These are phyloP conservation scores for Etheostoma nigrum DNA, from an alignment of 2,797 vertebrate species.

Conservation along the genomic window DNA sequence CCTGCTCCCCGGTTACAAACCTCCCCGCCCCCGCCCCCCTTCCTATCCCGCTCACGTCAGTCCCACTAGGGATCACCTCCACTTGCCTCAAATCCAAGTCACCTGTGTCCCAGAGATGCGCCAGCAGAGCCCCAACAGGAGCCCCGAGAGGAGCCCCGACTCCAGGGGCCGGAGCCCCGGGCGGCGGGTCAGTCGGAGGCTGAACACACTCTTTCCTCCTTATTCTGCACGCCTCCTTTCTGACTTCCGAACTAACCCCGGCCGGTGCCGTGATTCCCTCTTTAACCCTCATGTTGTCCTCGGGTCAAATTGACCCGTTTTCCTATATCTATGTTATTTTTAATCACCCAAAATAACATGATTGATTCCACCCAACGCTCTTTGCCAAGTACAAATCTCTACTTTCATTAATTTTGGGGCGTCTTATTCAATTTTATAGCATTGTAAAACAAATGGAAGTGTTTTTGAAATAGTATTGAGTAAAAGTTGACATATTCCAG, in stretches of 20 bases:
- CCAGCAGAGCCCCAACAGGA: slow-evolving; percentile 20
- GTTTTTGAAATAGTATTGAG: too few species aligned
- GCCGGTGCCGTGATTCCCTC: neutral
- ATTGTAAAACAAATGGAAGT: too few species aligned
- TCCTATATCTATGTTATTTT: too few species aligned
- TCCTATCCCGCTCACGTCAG: slow-evolving; percentile 81
- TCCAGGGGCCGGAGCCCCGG: slow-evolving; percentile 65
- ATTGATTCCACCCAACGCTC: too few species aligned
- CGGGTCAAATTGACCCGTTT: too few species aligned
- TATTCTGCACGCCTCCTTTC: neutral
- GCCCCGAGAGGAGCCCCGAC: slow-evolving; percentile 51
- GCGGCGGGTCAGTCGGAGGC: slow-evolving; percentile 76
- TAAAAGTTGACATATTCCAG: too few species aligned
- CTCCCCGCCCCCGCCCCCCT: slow-evolving; percentile 67
- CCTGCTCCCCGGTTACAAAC: slow-evolving; percentile 70
- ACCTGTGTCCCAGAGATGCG: slow-evolving; percentile 69
- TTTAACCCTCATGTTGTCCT: too few species aligned
- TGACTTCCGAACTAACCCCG: slow-evolving; percentile 36
- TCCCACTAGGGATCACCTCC: slow-evolving; percentile 54
- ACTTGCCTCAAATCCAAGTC: slow-evolving; percentile 78
- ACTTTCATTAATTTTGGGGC: too few species aligned
- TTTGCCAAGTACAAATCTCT: too few species aligned
- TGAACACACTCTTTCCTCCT: slow-evolving; percentile 13
- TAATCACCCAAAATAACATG: too few species aligned
- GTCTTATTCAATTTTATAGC: too few species aligned